Evolutionary conservation across 1,140 invertebrate species (phyloP).

Genomic region (Ips nitidus): DNA sequence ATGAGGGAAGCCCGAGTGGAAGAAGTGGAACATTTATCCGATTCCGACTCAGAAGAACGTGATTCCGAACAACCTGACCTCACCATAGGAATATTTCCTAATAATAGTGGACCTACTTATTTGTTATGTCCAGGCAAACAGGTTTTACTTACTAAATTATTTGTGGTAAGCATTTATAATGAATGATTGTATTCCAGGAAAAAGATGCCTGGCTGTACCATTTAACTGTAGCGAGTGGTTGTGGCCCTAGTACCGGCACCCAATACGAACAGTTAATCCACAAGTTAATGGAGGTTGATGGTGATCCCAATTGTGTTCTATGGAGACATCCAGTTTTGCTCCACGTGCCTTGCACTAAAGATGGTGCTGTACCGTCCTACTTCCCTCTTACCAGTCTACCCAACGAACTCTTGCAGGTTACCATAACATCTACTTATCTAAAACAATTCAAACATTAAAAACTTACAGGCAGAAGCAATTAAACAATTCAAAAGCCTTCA

Average conservation of each 20-base stretch:
- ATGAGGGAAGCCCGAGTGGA: conserved; percentile 92
- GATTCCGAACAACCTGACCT: conserved; percentile 74
- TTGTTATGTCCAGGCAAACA: conserved; percentile 87
- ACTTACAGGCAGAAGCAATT: conserved; percentile 77
- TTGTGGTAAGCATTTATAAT: not conserved
- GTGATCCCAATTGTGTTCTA: conserved; percentile 88
- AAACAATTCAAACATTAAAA: not conserved
- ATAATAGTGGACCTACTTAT: conserved; percentile 88
- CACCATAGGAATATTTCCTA: conserved; percentile 91
- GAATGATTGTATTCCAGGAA: conserved; percentile 53
- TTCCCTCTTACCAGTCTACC: conserved; percentile 50
- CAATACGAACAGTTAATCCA: conserved; percentile 94
- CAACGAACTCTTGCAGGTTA: conserved; percentile 49
- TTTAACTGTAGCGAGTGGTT: conserved; percentile 89
- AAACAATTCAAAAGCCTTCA: conserved; percentile 96
- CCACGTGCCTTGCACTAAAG: conserved; percentile 59
- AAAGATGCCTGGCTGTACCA: conserved; percentile 94
- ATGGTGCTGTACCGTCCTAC: conserved; percentile 51
- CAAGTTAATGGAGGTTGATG: conserved; percentile 93
- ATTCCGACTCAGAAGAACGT: conserved; percentile 87
- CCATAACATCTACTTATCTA: not conserved
- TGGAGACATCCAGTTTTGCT: conserved; percentile 91
- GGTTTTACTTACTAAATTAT: conserved; percentile 49
- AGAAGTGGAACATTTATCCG: conserved; percentile 89
- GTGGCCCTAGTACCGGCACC: conserved; percentile 85